A percentile compares a stretch with the other conserved stretches of the same genome.
Evolutionary conservation across 1,140 invertebrate species (phyloP).

Genomic region (Calosoma granatense): DNA sequence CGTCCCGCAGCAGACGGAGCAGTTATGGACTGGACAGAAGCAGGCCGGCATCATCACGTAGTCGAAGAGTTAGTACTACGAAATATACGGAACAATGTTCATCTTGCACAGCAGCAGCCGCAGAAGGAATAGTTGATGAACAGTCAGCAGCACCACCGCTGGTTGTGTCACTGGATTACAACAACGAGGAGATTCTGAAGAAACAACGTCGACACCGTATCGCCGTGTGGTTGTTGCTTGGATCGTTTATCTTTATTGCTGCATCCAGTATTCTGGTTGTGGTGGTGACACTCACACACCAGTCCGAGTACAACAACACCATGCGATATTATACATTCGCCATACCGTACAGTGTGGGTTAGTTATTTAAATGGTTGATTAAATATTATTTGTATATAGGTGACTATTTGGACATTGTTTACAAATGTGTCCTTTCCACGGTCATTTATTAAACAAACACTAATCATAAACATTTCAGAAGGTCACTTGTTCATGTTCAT

Average conservation of each 20-base stretch:
- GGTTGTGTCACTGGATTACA: not conserved
- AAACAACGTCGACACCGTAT: conserved; percentile 38
- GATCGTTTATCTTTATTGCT: conserved; percentile 55
- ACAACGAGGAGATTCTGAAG: not conserved
- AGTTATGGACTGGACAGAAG: no score
- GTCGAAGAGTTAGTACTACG: not conserved
- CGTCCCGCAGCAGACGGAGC: not conserved
- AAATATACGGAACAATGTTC: no score
- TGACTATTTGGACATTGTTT: not conserved
- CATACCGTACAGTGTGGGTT: conserved; percentile 32
- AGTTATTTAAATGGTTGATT: not conserved
- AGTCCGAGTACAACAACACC: conserved; percentile 42
- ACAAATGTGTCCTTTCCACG: not conserved
- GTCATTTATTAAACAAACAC: no score
- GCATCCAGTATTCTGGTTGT: conserved; percentile 56
- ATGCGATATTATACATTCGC: conserved; percentile 52
- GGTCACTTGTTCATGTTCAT: no score
- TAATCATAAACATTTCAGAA: no score
- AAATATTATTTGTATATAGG: not conserved
- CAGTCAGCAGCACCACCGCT: not conserved
- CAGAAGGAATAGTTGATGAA: no score
- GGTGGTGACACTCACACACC: conserved; percentile 59
- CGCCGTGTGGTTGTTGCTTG: conserved; percentile 52
- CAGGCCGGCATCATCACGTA: not conserved
- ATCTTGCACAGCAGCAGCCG: no score